Evolutionary conservation across 2,113 vertebrate genomes (phyloP), one percentile per base, ranked within the genome.

Genomic region (Pteruthius melanotis): DNA sequence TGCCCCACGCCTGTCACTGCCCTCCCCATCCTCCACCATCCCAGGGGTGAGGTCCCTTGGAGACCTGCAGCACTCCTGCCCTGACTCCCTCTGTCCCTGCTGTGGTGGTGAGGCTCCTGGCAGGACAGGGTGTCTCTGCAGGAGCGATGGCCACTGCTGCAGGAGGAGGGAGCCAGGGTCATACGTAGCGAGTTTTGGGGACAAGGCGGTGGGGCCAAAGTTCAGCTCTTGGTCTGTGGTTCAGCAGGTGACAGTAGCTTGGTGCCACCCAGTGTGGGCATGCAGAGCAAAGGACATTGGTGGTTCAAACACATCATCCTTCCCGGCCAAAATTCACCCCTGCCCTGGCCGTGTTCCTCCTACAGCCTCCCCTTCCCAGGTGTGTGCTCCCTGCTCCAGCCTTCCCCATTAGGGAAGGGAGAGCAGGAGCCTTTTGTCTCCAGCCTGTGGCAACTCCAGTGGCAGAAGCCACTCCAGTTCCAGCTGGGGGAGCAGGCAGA

Each of bases 71-170:
- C 27, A 6, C 33, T 87, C 33, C 26, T 26, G 28, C 37, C 82
- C 45, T 18, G 4, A 8, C 2, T 79, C 31, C 33, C 39, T 31
- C 22, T 18, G 13, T 47, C 76, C 69, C 14, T 45, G 49, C 39
- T 20, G 37, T 10, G 30, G 52, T 8, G 16, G 14, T 0, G 23
- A 31, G 35, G 35, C 35, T 54, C 11, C 30, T 5, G 1, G 39
- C 21, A 68, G 61, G 17, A 61, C 1, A 3, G 47, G 23, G 14
- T 1, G 44, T 57, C 40, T 79, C 27, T 71, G 57, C 13, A 3
- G 65, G 35, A 70, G 33, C 0, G 0, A 31, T 9, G 49, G 45
- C 47, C 0, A 0, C 44, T 45, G 70, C 44, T 87, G 42, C 9
- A 1, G n/a, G 37, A 50, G 31, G 59, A 45, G 14, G 0, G 2